phyloP scores from a whole-genome alignment of 2,888 invertebrate species.

The Monochamus alternatus region DNA sequence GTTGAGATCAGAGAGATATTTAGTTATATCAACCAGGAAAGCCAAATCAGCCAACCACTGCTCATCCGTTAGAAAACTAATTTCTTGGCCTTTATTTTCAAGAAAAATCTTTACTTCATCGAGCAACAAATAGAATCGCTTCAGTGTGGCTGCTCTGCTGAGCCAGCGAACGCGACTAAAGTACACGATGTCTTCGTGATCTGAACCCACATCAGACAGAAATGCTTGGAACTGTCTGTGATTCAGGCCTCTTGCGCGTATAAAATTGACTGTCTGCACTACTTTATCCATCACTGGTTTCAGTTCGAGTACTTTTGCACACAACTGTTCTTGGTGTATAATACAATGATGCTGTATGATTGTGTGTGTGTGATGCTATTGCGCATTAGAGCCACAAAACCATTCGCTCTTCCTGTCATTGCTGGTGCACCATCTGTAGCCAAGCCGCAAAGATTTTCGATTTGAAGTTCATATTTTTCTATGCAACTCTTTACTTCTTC shows the following conservation, averaged over 20 bases:
- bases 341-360: slow-evolving; percentile 47
- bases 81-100: no score
- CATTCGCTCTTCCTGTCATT: slow-evolving; percentile 48
- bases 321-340: slow-evolving; percentile 40
- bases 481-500: no score
- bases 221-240: no score
- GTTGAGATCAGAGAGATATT: slow-evolving; percentile 19
- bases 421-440: slow-evolving; percentile 53
- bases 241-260: no score
- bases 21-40: slow-evolving; percentile 18
- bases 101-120: no score
- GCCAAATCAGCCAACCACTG: slow-evolving; percentile 20
- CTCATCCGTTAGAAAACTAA: slow-evolving; percentile 17
- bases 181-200: no score
- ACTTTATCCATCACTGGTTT: slow-evolving; percentile 39
- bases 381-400: slow-evolving; percentile 46
- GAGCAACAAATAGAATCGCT: no score
- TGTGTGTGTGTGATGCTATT: slow-evolving; percentile 6
- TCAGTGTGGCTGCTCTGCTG: no score
- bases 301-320: slow-evolving; percentile 36
- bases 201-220: no score
- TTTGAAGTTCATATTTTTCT: no score
- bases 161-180: no score
- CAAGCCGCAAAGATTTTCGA: slow-evolving; percentile 16
- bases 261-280: no score